Evolutionary conservation across 2,113 vertebrate genomes (phyloP).

Genomic region (Scophthalmus maximus): DNA sequence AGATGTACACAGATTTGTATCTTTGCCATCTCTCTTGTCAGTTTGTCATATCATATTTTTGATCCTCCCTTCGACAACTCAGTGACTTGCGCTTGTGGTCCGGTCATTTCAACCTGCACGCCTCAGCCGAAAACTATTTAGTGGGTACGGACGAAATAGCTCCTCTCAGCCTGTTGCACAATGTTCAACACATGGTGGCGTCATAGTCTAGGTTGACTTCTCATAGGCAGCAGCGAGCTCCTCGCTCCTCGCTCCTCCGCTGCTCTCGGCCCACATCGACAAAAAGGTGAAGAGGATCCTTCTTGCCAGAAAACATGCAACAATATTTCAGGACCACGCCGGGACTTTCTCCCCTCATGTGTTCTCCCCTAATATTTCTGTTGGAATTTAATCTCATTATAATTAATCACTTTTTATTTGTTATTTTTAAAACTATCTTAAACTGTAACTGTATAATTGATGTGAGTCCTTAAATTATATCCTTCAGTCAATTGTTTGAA

Average conservation of each 20-base stretch:
- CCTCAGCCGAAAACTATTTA: not conserved
- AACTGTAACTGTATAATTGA: not conserved
- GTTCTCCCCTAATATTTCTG: not conserved
- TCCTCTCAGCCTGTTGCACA: constrained; percentile 18
- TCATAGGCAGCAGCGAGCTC: not conserved
- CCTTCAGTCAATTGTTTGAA: not conserved
- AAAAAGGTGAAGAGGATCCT: not conserved
- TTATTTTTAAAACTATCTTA: not conserved
- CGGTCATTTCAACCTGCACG: not conserved
- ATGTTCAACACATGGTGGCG: constrained; percentile 63
- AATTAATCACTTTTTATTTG: not conserved
- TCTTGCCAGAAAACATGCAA: constrained; percentile 4
- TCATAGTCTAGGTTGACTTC: constrained; percentile 41
- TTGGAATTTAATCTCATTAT: not conserved
- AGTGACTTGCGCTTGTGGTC: no score
- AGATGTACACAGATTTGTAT: not conserved
- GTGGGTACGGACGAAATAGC: not conserved
- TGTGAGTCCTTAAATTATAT: not conserved
- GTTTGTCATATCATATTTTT: not conserved
- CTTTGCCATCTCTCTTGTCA: not conserved
- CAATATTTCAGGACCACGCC: not conserved
- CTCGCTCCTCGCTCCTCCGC: no score
- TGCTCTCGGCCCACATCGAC: not conserved
- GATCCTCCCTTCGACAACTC: not conserved
- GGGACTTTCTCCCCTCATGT: not conserved